Base-by-base conservation (phyloP, 2,797 vertebrate species). In the Galago senegalensis region DNA sequence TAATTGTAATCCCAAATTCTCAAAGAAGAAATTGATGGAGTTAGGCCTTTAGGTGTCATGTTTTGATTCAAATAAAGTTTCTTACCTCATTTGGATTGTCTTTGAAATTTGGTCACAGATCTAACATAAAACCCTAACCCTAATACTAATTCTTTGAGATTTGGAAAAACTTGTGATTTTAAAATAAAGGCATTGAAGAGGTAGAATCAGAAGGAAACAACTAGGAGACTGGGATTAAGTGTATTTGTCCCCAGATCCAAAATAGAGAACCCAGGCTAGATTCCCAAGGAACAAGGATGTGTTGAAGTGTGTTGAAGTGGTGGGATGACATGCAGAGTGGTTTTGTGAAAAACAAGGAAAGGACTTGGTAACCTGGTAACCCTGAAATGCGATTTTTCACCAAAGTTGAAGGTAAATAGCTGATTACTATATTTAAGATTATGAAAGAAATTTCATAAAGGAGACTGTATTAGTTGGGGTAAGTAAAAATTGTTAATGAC, bases 1-100 rank as follows among this genome's bases (percentile, higher is more conserved):
- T 69, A n/a, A 80, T 25, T 67, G 23, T 86, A 93, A 86, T 73
- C 27, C 73, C 25, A 93, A 77, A 89, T 88, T 95, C 75, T 73
- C 58, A 77, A 95, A 76, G 16, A 92, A 94, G 10, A 40, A 92
- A 93, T 67, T 63, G n/a, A 96, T 84, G 49, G 20, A 40, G 25
- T 86, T 79, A 83, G 60, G 34, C 65, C 49, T 92, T 89, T 91
- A 25, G n/a, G 46, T 91, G n/a, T 49, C 23, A 69, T 83, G 34
- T 83, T 88, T 34, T 67, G 31, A 67, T 69, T 73, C 46, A 77
- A 46, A 79, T 94, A 73, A 91, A 94, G 85, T 72, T n/a, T 43
- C 40, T 91, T 61, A 76, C 18, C 14, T 82, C 23, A 89, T 70
- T 70, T 70, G n/a, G 20, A 67, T 67, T 67, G n/a, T 67, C 31